Evolutionary conservation across 2,888 invertebrate genomes (phyloP).

Genomic region (Andrena marginata): DNA sequence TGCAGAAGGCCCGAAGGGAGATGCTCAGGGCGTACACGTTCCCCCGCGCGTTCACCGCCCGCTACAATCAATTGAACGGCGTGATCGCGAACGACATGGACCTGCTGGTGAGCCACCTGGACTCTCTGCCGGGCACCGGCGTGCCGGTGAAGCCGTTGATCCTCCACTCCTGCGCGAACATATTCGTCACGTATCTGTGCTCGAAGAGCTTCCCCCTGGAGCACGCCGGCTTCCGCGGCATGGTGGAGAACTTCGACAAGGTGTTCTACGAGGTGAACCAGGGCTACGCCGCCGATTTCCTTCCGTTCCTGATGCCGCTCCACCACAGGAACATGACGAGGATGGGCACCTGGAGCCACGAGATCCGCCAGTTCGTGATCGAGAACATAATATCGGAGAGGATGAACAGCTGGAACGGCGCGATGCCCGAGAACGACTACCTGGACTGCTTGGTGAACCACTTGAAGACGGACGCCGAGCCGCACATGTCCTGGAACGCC

Average conservation of each 20-base stretch:
- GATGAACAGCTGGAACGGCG: conserved; percentile 80
- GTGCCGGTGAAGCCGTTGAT: conserved; percentile 85
- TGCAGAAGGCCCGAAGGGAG: conserved; percentile 88
- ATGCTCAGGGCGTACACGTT: conserved; percentile 87
- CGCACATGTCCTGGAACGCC: conserved; percentile 86
- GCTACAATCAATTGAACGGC: conserved; percentile 86
- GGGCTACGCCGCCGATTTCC: conserved; percentile 89
- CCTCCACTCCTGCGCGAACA: conserved; percentile 87
- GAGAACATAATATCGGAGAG: conserved; percentile 86
- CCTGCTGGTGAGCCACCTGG: conserved; percentile 78
- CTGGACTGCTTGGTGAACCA: conserved; percentile 87
- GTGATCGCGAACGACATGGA: conserved; percentile 85
- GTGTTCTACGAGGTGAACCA: conserved; percentile 90
- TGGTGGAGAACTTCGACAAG: conserved; percentile 87
- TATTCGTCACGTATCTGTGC: conserved; percentile 88
- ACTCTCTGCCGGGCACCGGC: conserved; percentile 59
- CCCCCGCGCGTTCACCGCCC: conserved; percentile 87
- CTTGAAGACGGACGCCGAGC: conserved; percentile 84
- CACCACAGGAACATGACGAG: conserved; percentile 86
- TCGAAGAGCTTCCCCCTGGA: conserved; percentile 85
- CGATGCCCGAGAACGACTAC: conserved; percentile 86
- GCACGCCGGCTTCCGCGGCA: conserved; percentile 85
- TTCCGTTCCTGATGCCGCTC: conserved; percentile 88
- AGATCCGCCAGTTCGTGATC: conserved; percentile 87
- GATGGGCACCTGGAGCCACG: conserved; percentile 86